These are phyloP conservation scores for Porites australiensis DNA, from an alignment of 64 coral and sea anemone species.

Conservation along the genomic window DNA sequence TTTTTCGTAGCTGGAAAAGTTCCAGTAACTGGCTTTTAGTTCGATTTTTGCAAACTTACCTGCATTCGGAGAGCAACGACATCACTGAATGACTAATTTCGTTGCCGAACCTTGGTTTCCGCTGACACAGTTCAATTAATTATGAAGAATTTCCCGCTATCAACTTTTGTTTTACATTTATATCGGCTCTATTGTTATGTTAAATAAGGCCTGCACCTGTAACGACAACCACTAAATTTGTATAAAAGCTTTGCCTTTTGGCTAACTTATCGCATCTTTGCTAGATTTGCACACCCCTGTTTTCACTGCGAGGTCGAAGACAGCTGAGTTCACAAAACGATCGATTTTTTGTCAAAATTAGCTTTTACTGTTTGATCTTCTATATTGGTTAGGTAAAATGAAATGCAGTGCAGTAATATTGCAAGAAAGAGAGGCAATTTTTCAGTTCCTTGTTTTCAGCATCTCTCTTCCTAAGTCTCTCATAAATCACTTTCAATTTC, in stretches of 20 bases:
- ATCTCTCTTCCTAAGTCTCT: slow-evolving; percentile 48
- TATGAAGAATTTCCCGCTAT: slow-evolving; percentile 99
- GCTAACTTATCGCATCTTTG: slow-evolving; percentile 84
- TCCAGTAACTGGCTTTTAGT: slow-evolving; percentile 9
- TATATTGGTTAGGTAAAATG: slow-evolving; percentile 73
- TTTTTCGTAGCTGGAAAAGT: not conserved
- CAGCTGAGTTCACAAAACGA: slow-evolving; percentile 87
- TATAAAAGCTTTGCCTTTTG: slow-evolving; percentile 99
- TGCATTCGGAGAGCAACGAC: slow-evolving; percentile 74
- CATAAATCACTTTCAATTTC: slow-evolving; percentile 41
- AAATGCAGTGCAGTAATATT: slow-evolving; percentile 37
- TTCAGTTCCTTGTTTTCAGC: slow-evolving; percentile 56
- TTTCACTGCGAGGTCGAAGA: slow-evolving; percentile 37
- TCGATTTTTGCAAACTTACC: slow-evolving; percentile 73
- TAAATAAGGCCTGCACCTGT: slow-evolving; percentile 94
- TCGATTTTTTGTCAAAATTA: slow-evolving; percentile 74
- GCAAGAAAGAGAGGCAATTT: slow-evolving; percentile 34
- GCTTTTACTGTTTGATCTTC: slow-evolving; percentile 82
- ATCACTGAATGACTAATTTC: slow-evolving; percentile 83
- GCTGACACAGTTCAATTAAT: slow-evolving; percentile 96
- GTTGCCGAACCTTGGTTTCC: slow-evolving; percentile 76
- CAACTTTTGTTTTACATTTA: slow-evolving; percentile 98
- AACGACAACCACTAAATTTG: slow-evolving; percentile 81
- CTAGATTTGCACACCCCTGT: slow-evolving; percentile 58
- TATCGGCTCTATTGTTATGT: slow-evolving; percentile 96